These are phyloP conservation scores for Papio anubis DNA, from an alignment of 2,113 vertebrate species.

Conservation along the genomic window DNA sequence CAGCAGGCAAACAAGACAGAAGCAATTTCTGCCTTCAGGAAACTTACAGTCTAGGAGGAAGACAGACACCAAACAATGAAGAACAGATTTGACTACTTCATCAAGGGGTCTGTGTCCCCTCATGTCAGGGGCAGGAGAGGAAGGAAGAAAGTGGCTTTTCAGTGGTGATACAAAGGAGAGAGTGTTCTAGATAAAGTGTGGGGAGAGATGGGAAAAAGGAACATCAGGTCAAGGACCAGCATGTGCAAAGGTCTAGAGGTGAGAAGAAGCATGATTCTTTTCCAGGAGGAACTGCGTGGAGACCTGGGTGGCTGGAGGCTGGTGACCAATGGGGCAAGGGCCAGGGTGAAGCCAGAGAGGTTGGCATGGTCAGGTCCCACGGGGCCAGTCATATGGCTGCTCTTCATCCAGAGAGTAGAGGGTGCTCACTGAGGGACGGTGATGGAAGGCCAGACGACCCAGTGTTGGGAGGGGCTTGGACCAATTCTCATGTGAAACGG, in stretches of 20 bases:
- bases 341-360: neutral
- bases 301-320: neutral
- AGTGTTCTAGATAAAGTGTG: neutral
- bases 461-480: no score
- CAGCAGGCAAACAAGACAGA: neutral
- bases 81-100: neutral
- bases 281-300: rapidly evolving
- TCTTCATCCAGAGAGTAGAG: neutral
- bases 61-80: neutral
- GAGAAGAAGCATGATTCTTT: rapidly evolving
- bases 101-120: neutral
- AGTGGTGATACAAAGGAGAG: neutral
- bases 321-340: neutral
- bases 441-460: neutral
- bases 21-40: neutral
- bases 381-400: neutral
- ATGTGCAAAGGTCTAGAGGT: neutral
- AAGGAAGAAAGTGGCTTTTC: neutral
- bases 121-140: neutral
- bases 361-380: rapidly evolving
- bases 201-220: neutral
- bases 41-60: neutral
- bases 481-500: neutral
- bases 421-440: neutral
- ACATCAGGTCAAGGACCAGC: rapidly evolving